Base-by-base conservation (phyloP, 2,113 vertebrate genomes). In the Pterocles orientalis region DNA sequence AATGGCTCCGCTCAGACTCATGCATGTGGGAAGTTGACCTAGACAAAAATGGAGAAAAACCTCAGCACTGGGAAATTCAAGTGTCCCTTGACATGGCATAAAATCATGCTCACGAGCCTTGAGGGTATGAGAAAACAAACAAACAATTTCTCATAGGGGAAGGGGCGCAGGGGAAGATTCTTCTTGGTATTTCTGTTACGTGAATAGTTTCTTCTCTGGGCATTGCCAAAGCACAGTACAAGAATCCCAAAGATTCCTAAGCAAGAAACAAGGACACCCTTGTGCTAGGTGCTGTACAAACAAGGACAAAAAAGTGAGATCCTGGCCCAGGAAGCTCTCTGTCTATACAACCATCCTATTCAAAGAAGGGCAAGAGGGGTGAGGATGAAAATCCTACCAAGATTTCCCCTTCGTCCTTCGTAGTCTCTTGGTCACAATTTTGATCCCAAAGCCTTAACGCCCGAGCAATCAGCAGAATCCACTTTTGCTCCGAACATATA, bases 1-100 rank as follows among this genome's bases (percentile, higher is more conserved):
- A 58, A 82, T 16, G 92, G 73, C 91, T 96, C 95, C 91, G 39
- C 81, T 94, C 86, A 89, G 92, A 78, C 77, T 93, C 77, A 29
- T 0, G 3, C 2, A 5, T 54, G 83, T 25, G 18, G 80, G 80
- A 92, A 12, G 28, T 2, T 94, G 95, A 95, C 81, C 91, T 43
- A 76, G 70, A 77, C 48, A 89, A 65, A 92, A 84, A 13, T 29
- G 57, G 80, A 88, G 68, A 20, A 61, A 88, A 96, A 80, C 25
- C 66, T 79, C 90, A 80, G 81, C 33, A 5, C 58, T 69, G 70
- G 66, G 58, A 90, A 91, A 68, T 82, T 76, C 69, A 79, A 86
- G 33, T 11, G 16, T 75, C 36, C 60, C 41, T 53, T 79, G 83
- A 43, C 58, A 54, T 10, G 53, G 57, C 80, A 83, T 61, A 88